Evolutionary conservation across 2,888 invertebrate species (phyloP).

Genomic region (Xanthia togata): DNA sequence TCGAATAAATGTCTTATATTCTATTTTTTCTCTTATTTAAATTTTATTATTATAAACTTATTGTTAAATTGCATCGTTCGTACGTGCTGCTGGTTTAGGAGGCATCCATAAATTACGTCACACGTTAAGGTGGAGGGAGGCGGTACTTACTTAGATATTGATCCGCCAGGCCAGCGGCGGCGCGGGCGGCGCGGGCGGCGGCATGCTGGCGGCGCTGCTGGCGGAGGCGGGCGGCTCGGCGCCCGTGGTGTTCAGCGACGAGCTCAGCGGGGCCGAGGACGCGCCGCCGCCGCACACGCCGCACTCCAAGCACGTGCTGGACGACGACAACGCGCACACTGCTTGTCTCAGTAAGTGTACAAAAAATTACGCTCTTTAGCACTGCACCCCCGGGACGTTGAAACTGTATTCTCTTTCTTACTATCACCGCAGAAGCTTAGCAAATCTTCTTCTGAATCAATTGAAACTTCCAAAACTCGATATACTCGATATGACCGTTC

Average conservation of each 20-base stretch:
- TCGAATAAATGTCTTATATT: no score
- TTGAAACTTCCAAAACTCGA: no score
- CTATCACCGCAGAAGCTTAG: no score
- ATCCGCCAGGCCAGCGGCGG: conserved; percentile 40
- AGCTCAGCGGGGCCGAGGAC: conserved; percentile 91
- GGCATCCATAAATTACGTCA: not conserved
- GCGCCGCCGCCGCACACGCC: conserved; percentile 89
- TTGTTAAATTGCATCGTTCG: not conserved
- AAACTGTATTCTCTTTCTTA: no score
- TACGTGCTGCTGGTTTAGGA: not conserved
- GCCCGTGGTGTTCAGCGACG: conserved; percentile 98
- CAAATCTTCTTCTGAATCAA: no score
- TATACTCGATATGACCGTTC: no score
- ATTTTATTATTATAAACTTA: no score
- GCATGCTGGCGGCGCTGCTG: conserved; percentile 96
- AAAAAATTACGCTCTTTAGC: no score
- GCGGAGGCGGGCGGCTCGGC: conserved; percentile 97
- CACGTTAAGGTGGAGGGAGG: not conserved
- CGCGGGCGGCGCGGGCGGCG: conserved; percentile 86
- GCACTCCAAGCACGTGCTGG: conserved; percentile 95
- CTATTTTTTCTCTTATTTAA: not conserved
- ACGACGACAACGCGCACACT: conserved; percentile 97
- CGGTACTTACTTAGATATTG: no score
- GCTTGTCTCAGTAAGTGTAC: conserved; percentile 96
- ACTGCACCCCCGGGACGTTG: no score